phyloP scores from a whole-genome alignment of 2,888 invertebrate species.

The Ellobium chinense region DNA sequence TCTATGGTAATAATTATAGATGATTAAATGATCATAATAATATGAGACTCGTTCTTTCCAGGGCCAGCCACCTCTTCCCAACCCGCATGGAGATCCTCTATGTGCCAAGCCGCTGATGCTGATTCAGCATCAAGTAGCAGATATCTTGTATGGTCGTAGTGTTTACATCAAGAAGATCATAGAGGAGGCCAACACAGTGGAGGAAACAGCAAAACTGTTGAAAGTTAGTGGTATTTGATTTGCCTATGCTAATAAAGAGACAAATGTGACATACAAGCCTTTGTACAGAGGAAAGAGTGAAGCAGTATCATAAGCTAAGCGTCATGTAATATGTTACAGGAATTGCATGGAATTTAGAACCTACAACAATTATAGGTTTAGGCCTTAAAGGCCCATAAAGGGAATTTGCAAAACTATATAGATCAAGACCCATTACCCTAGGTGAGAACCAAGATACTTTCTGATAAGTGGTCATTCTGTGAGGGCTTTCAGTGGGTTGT shows the following conservation, averaged over 20 bases:
- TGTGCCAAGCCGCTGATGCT: slow-evolving; percentile 83
- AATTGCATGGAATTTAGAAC: too few species aligned
- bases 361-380: too few species aligned
- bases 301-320: not conserved
- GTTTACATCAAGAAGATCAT: slow-evolving; percentile 94
- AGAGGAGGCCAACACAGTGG: slow-evolving; percentile 94
- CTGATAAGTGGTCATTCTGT: too few species aligned
- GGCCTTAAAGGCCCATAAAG: too few species aligned
- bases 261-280: not conserved
- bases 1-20: too few species aligned
- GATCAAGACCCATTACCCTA: too few species aligned
- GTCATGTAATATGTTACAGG: too few species aligned
- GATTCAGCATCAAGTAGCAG: slow-evolving; percentile 87
- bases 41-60: too few species aligned
- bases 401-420: too few species aligned
- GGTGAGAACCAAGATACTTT: too few species aligned
- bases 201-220: slow-evolving; percentile 92
- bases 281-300: not conserved
- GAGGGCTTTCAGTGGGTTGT: too few species aligned
- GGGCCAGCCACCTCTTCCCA: slow-evolving; percentile 70
- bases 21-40: too few species aligned
- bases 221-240: slow-evolving; percentile 64
- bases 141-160: slow-evolving; percentile 89
- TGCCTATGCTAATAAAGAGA: not conserved
- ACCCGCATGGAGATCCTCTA: slow-evolving; percentile 73